These are phyloP conservation scores for Xyrichtys novacula DNA, from an alignment of 2,797 vertebrate genomes.

Conservation along the genomic window DNA sequence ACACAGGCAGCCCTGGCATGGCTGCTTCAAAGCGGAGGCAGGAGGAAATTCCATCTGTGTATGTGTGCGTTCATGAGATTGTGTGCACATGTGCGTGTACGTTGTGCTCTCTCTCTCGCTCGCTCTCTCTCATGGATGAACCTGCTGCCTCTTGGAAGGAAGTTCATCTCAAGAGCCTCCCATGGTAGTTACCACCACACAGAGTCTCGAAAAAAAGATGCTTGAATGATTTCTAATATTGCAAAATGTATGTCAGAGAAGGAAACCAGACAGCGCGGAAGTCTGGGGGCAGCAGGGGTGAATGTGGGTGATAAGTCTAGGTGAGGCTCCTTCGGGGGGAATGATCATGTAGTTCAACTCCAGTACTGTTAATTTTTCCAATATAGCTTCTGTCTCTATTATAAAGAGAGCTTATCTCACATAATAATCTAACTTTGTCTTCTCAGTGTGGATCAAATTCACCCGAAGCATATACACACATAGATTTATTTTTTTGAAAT, in stretches of 20 bases:
- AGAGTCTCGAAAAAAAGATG: constrained; percentile 11
- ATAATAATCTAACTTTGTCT: no score
- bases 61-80: constrained; percentile 48
- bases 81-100: constrained; percentile 45
- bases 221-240: constrained; percentile 47
- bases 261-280: constrained; percentile 13
- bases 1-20: constrained; percentile 69
- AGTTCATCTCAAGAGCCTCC: constrained; percentile 53
- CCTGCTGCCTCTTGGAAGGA: constrained; percentile 31
- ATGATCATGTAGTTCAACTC: constrained; percentile 8
- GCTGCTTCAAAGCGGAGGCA: constrained; percentile 75
- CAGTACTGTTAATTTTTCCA: constrained; percentile 18
- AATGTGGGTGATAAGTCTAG: neutral
- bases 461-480: constrained; percentile 12
- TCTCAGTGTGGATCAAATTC: no score
- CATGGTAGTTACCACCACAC: constrained; percentile 23
- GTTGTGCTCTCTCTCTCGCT: constrained; percentile 55
- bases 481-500: constrained; percentile 9
- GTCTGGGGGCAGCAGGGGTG: neutral
- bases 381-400: constrained; percentile 16
- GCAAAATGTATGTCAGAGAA: constrained; percentile 40
- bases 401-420: constrained; percentile 44
- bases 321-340: constrained; percentile 15
- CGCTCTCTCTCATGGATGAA: constrained; percentile 59
- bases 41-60: constrained; percentile 54